Conservation (phyloP, 1,140 invertebrate species). For the Caerostris darwini region DNA sequence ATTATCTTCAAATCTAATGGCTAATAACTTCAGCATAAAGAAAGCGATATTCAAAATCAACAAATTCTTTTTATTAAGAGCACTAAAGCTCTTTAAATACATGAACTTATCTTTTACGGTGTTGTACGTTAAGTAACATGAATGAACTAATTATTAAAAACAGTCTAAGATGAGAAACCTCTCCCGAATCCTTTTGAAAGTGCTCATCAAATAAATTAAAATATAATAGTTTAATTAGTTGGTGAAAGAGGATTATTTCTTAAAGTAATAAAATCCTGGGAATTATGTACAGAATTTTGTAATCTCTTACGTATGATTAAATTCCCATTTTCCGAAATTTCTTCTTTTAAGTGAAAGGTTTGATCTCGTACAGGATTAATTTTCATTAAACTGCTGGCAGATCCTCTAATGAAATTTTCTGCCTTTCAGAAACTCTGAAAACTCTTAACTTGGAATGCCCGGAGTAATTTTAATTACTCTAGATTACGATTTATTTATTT, state of each 20-base stretch:
- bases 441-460: background rate
- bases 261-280: background rate
- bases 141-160: background rate
- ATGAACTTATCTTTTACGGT: too few species aligned
- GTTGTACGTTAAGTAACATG: too few species aligned
- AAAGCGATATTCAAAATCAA: too few species aligned
- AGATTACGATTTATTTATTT: constrained; percentile 9
- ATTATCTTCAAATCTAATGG: too few species aligned
- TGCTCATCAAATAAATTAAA: too few species aligned
- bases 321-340: background rate
- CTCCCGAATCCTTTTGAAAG: too few species aligned
- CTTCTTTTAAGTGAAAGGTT: background rate
- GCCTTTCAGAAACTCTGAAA: background rate
- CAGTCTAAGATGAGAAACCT: too few species aligned
- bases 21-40: too few species aligned
- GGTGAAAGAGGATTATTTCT: background rate
- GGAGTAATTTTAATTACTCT: background rate
- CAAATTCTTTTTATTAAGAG: too few species aligned
- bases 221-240: too few species aligned
- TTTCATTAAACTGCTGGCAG: background rate
- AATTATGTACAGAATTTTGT: background rate
- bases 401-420: background rate
- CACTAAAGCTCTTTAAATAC: too few species aligned
- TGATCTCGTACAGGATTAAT: background rate
- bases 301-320: constrained; percentile 1